Percentiles rank a stretch among this genome's conserved stretches.
These are phyloP conservation scores for Lepus americanus DNA, from an alignment of 2,113 vertebrate genomes.

Conservation along the genomic window DNA sequence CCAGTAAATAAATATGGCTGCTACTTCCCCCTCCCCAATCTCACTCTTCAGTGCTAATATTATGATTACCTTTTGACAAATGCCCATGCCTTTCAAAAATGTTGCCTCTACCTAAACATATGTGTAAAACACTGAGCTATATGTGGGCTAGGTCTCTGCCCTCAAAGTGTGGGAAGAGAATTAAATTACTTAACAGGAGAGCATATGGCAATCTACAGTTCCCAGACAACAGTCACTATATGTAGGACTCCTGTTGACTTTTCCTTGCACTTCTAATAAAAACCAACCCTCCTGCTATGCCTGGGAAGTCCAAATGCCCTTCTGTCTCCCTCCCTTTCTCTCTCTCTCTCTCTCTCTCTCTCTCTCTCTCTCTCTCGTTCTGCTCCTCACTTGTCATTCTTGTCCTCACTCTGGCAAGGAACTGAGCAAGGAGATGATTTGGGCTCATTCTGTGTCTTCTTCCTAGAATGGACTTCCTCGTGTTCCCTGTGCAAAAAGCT, in stretches of 20 bases:
- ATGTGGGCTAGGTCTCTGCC: neutral
- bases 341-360: too few species aligned
- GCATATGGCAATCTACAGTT: neutral
- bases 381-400: neutral
- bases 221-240: neutral
- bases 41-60: constrained; percentile 13
- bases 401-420: neutral
- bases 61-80: constrained; percentile 18
- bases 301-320: neutral
- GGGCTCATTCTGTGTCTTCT: neutral
- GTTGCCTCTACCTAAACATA: neutral
- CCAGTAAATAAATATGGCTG: neutral
- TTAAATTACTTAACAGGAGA: constrained; percentile 37
- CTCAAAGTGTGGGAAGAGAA: neutral
- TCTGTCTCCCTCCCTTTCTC: neutral
- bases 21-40: neutral
- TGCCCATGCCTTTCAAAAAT: neutral
- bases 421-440: neutral
- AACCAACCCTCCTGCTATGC: neutral
- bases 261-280: neutral
- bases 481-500: neutral
- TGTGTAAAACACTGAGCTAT: neutral
- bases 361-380: neutral
- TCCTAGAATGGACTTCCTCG: neutral
- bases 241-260: neutral